Evolutionary conservation across 2,888 invertebrate species (phyloP).

Genomic region (Metopia argyrocephala): DNA sequence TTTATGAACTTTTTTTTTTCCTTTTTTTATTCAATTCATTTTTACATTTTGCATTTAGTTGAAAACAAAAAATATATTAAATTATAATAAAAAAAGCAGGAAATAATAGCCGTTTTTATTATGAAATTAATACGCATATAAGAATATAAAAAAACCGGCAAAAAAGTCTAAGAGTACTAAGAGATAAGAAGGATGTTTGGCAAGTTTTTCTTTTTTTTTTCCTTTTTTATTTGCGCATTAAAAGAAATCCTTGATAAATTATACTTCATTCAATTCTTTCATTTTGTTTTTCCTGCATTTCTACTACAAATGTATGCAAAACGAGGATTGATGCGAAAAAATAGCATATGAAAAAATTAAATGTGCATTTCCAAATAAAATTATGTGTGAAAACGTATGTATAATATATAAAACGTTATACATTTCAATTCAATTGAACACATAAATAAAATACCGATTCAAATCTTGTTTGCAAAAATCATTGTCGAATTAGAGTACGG

Average conservation of each 20-base stretch:
- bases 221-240: slow-evolving; percentile 40
- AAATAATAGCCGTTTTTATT: slow-evolving; percentile 49
- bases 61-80: slow-evolving; percentile 15
- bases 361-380: too few species aligned
- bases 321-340: not conserved
- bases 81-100: slow-evolving; percentile 53
- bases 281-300: slow-evolving; percentile 33
- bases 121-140: slow-evolving; percentile 63
- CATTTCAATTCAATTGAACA: too few species aligned
- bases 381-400: too few species aligned
- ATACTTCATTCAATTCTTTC: slow-evolving; percentile 46
- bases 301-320: slow-evolving; percentile 20
- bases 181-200: slow-evolving; percentile 57
- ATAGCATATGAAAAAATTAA: too few species aligned
- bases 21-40: not conserved
- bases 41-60: slow-evolving; percentile 2
- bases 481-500: too few species aligned
- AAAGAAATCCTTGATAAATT: slow-evolving; percentile 53
- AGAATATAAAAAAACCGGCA: not conserved
- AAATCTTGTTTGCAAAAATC: too few species aligned
- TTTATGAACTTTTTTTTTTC: slow-evolving; percentile 30
- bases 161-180: not conserved
- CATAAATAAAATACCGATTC: too few species aligned
- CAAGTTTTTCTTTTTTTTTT: too few species aligned
- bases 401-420: too few species aligned